phyloP scores from a whole-genome alignment of 2,888 invertebrate genomes.

The Conistra vaccinii region DNA sequence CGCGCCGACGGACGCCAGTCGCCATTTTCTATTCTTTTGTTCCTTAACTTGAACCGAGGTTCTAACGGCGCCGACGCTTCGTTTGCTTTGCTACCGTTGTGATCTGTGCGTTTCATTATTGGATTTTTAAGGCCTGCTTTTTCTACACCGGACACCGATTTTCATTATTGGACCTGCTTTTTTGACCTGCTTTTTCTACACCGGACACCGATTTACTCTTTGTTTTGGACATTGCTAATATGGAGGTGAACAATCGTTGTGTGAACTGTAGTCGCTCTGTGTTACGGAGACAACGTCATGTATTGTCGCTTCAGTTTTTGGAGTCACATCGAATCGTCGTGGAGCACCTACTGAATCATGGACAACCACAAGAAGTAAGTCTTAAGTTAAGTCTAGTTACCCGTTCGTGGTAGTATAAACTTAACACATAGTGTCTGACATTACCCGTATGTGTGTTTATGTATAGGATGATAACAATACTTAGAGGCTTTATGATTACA shows the following conservation, averaged over 20 bases:
- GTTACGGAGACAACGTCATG: slow-evolving; percentile 17
- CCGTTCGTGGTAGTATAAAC: slow-evolving; percentile 16
- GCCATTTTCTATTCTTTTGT: slow-evolving; percentile 13
- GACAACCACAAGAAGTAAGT: slow-evolving; percentile 31
- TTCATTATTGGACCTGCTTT: too few relatives aligned
- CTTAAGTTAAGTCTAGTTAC: slow-evolving; percentile 9
- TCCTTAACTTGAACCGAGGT: slow-evolving; percentile 16
- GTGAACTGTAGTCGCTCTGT: slow-evolving; percentile 27
- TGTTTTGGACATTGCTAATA: slow-evolving; percentile 29
- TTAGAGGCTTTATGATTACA: slow-evolving; percentile 18
- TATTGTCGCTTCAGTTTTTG: slow-evolving; percentile 26
- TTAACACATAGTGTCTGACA: slow-evolving; percentile 20
- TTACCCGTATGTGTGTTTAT: slow-evolving; percentile 17
- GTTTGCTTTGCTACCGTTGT: slow-evolving; percentile 17
- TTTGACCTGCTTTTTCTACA: too few relatives aligned
- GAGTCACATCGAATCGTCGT: slow-evolving; percentile 18
- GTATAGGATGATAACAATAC: slow-evolving; percentile 18
- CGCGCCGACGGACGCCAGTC: slow-evolving; percentile 18
- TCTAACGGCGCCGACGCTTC: slow-evolving; percentile 13
- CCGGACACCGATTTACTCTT: slow-evolving; percentile 14
- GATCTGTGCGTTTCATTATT: slow-evolving; percentile 14
- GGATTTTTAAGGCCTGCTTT: slow-evolving; percentile 7
- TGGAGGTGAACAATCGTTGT: slow-evolving; percentile 26
- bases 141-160: too few relatives aligned
- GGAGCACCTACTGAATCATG: slow-evolving; percentile 19